Conservation (phyloP, 2,888 invertebrate species). For the Pristionchus maxplancki region DNA sequence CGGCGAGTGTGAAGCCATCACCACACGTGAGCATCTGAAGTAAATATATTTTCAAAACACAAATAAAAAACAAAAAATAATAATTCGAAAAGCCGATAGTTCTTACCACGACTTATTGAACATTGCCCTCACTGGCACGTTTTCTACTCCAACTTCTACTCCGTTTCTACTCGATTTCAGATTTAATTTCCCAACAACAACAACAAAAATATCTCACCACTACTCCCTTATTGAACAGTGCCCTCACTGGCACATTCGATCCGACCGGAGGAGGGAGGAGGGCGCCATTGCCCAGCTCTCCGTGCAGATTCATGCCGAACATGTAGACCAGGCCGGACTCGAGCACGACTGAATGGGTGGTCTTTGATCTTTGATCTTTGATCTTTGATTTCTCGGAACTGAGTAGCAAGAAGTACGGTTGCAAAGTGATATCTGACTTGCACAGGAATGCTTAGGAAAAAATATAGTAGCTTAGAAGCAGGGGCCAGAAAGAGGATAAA, state of each 20-base stretch:
- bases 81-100: neutral
- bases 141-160: no score
- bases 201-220: conserved; percentile 37
- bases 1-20: conserved; percentile 84
- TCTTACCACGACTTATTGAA: neutral
- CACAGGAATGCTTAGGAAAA: no score
- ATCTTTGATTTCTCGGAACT: neutral
- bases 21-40: conserved; percentile 83
- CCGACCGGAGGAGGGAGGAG: conserved; percentile 75
- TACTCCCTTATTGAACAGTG: conserved; percentile 69
- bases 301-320: conserved; percentile 84
- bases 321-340: conserved; percentile 82
- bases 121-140: neutral
- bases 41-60: no score
- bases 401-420: no score
- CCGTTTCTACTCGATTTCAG: no score
- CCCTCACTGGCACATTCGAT: conserved; percentile 79
- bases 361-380: neutral
- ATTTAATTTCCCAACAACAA: no score
- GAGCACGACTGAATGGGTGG: conserved; percentile 79
- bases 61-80: neutral
- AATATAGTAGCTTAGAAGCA: no score
- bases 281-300: conserved; percentile 83
- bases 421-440: neutral
- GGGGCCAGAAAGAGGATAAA: neutral